phyloP scores from a whole-genome alignment of 1,140 invertebrate genomes.

The Magallana angulata region DNA sequence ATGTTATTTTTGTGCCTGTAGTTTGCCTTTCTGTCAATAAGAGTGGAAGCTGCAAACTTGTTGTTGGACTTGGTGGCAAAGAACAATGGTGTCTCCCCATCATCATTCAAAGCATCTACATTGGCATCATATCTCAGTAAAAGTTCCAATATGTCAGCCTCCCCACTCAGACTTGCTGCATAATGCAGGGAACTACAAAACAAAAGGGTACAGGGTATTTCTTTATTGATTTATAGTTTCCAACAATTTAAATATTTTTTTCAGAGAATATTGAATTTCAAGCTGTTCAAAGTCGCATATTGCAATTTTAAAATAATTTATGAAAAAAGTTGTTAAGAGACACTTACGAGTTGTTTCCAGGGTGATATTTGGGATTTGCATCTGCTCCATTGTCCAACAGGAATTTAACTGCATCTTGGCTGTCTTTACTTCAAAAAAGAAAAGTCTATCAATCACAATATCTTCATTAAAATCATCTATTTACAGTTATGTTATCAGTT shows the following conservation, averaged over 20 bases:
- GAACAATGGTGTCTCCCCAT: constrained; percentile 75
- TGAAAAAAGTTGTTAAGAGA: no score
- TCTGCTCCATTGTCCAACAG: constrained; percentile 75
- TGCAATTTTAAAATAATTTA: neutral
- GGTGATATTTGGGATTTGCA: constrained; percentile 71
- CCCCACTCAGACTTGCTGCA: constrained; percentile 70
- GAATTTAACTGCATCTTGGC: constrained; percentile 71
- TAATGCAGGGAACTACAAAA: constrained; percentile 72
- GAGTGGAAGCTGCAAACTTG: constrained; percentile 73
- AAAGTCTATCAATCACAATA: no score
- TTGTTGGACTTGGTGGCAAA: constrained; percentile 76
- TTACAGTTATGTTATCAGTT: no score
- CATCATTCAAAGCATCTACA: constrained; percentile 73
- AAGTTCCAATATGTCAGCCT: constrained; percentile 73
- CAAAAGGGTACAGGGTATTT: neutral
- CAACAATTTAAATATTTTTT: no score
- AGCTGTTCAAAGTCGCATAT: neutral
- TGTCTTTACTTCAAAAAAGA: constrained; percentile 61
- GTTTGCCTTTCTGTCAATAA: constrained; percentile 73
- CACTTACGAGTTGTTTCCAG: constrained; percentile 73
- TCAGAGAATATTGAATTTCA: no score
- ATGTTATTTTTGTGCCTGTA: constrained; percentile 74
- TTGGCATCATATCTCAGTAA: constrained; percentile 72
- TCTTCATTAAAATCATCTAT: no score
- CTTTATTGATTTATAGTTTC: no score